Evolutionary conservation across 2,888 invertebrate species (phyloP).

Genomic region (Harpalus rufipes): DNA sequence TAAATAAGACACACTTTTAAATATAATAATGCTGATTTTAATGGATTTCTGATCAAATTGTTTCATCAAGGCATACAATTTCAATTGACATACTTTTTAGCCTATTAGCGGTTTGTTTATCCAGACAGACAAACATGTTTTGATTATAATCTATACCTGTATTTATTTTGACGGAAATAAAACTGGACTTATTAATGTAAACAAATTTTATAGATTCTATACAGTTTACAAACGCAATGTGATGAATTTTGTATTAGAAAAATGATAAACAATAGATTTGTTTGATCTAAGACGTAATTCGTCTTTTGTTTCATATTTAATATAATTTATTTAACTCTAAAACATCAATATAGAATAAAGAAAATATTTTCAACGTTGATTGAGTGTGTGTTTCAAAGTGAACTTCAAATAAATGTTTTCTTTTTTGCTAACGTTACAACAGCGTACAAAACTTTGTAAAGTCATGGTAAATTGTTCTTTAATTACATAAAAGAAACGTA

Average conservation of each 20-base stretch:
- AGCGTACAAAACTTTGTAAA: neutral
- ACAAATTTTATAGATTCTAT: too few relatives aligned
- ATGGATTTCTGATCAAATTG: constrained; percentile 9
- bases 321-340: too few relatives aligned
- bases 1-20: constrained; percentile 33
- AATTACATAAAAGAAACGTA: constrained; percentile 9
- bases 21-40: constrained; percentile 30
- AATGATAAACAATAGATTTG: too few relatives aligned
- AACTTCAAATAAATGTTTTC: neutral
- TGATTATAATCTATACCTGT: neutral
- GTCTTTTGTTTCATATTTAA: too few relatives aligned
- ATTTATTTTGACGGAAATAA: constrained; percentile 9
- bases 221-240: too few relatives aligned
- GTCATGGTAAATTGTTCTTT: constrained; percentile 12
- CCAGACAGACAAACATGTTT: constrained; percentile 16
- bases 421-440: neutral
- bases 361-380: too few relatives aligned
- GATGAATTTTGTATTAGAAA: too few relatives aligned
- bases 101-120: constrained; percentile 8
- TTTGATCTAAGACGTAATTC: too few relatives aligned
- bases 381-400: too few relatives aligned
- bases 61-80: constrained; percentile 9
- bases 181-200: neutral
- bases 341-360: too few relatives aligned
- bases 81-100: constrained; percentile 17